Percentiles rank a stretch among this genome's conserved stretches.
Evolutionary conservation across 1,140 invertebrate genomes (phyloP).

Genomic region (Bombus picipes): DNA sequence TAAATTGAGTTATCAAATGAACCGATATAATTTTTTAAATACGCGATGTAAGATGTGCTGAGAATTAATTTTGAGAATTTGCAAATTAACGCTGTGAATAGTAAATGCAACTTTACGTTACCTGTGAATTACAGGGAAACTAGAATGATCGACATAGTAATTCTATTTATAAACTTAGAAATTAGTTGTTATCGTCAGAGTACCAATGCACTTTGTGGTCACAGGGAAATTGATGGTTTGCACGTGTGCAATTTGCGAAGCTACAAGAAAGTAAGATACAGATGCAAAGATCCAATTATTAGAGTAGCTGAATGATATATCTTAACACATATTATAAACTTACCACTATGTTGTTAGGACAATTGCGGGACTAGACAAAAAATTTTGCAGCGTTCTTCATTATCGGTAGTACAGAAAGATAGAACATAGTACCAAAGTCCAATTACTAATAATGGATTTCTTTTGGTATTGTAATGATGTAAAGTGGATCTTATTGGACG

Average conservation of each 20-base stretch:
- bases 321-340: neutral
- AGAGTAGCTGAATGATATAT: neutral
- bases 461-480: neutral
- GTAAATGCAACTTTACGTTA: neutral
- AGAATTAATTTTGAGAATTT: neutral
- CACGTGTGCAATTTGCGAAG: neutral
- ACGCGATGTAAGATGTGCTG: no score
- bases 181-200: neutral
- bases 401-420: neutral
- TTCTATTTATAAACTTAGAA: neutral
- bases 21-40: neutral
- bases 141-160: neutral
- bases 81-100: neutral
- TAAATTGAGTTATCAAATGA: neutral
- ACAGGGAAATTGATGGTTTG: neutral
- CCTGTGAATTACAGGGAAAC: neutral
- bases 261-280: neutral
- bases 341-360: neutral
- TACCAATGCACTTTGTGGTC: neutral
- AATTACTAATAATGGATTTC: constrained; percentile 5
- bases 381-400: neutral
- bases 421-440: neutral
- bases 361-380: no score
- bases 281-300: no score
- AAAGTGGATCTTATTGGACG: neutral